Percentiles rank a stretch among this genome's conserved stretches.
Evolutionary conservation across 2,797 vertebrate genomes (phyloP).

Genomic region (Acanthurus leucopareius): DNA sequence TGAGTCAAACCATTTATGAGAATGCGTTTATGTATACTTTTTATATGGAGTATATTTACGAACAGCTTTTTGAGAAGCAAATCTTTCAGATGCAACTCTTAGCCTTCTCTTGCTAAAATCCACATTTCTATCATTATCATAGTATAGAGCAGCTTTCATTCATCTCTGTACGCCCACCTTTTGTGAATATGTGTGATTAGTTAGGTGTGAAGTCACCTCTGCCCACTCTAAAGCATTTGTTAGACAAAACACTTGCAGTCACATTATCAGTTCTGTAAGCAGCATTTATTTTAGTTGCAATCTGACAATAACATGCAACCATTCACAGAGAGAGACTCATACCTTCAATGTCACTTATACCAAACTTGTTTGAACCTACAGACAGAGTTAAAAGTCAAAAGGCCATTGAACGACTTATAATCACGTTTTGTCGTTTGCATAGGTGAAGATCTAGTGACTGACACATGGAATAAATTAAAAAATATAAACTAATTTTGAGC

Average conservation of each 20-base stretch:
- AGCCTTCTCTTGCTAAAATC: not conserved
- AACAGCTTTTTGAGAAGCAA: not conserved
- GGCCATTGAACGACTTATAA: not conserved
- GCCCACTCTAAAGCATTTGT: not conserved
- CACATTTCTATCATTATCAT: not conserved
- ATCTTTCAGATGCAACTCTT: not conserved
- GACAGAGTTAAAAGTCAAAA: conserved; percentile 59
- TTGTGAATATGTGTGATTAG: not conserved
- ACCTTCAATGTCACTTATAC: conserved; percentile 59
- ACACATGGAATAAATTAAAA: too few relatives aligned
- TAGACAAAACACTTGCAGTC: not conserved
- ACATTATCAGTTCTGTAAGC: not conserved
- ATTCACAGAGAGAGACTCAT: conserved; percentile 9
- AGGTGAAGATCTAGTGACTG: not conserved
- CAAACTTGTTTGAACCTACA: conserved; percentile 55
- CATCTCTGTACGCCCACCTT: not conserved
- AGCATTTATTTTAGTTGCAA: not conserved
- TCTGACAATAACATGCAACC: conserved; percentile 13
- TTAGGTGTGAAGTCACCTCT: not conserved
- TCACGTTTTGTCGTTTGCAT: not conserved
- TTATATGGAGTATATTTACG: not conserved
- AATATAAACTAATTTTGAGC: too few relatives aligned
- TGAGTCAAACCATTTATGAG: not conserved
- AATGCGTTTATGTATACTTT: not conserved
- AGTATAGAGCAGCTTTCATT: not conserved